Evolutionary conservation across 2,888 invertebrate species (phyloP).

Genomic region (Lacanobia wlatinum): DNA sequence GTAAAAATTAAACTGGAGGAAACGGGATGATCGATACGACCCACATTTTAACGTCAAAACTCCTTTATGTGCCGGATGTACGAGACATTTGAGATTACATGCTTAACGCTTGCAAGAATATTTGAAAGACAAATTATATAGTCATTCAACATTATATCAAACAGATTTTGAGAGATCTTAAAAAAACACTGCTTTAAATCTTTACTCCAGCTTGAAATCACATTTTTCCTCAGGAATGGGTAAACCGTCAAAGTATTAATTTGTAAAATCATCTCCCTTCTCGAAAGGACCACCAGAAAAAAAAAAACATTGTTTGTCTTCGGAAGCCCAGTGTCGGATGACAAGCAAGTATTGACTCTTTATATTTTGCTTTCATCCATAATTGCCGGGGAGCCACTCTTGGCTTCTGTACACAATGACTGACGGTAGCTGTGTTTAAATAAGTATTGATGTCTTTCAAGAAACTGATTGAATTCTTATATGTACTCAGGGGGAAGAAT

Average conservation of each 20-base stretch:
- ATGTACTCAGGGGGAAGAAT: no score
- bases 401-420: conserved; percentile 49
- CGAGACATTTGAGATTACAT: conserved; percentile 43
- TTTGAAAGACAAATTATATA: conserved; percentile 32
- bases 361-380: conserved; percentile 51
- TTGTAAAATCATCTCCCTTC: conserved; percentile 28
- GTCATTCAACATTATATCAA: conserved; percentile 10
- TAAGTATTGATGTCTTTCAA: conserved; percentile 19
- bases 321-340: conserved; percentile 33
- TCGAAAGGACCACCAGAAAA: conserved; percentile 6
- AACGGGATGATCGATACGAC: conserved; percentile 57
- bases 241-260: background rate
- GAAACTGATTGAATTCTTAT: background rate
- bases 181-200: no score
- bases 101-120: conserved; percentile 30
- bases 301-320: conserved; percentile 35
- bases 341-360: conserved; percentile 57
- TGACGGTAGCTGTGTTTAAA: conserved; percentile 39
- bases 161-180: background rate
- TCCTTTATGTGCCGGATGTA: conserved; percentile 53
- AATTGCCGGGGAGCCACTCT: conserved; percentile 49
- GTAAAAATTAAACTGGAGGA: conserved; percentile 65
- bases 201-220: background rate
- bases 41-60: conserved; percentile 55
- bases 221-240: background rate